Evolutionary conservation across 2,113 vertebrate species (phyloP).

Genomic region (Coryphaenoides rupestris): DNA sequence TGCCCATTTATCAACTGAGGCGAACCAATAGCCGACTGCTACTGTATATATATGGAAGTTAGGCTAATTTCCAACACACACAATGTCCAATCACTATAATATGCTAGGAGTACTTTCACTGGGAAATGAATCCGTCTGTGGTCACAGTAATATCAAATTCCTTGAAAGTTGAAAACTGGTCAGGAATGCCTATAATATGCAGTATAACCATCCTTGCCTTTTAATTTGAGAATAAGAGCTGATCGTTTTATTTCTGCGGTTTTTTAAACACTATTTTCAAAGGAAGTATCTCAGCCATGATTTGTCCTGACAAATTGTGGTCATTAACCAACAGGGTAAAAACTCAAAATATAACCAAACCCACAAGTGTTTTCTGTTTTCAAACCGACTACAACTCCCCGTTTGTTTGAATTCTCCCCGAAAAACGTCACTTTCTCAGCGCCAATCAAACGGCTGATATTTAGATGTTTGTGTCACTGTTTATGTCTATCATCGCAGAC

Average conservation of each 20-base stretch:
- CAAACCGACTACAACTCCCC: not conserved
- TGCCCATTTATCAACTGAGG: slow-evolving; percentile 57
- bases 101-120: slow-evolving; percentile 56
- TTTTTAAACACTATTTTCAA: slow-evolving; percentile 64
- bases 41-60: slow-evolving; percentile 60
- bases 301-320: slow-evolving; percentile 61
- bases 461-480: no score
- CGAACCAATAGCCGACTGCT: slow-evolving; percentile 63
- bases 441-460: slow-evolving; percentile 24
- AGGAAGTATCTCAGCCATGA: slow-evolving; percentile 65
- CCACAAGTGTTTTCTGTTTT: slow-evolving; percentile 30
- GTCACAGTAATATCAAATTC: slow-evolving; percentile 54
- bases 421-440: not conserved
- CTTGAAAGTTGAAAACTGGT: slow-evolving; percentile 55
- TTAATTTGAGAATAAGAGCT: slow-evolving; percentile 59
- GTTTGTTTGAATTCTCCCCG: no score
- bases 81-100: slow-evolving; percentile 65
- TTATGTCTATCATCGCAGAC: no score
- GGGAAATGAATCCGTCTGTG: slow-evolving; percentile 61
- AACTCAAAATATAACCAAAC: slow-evolving; percentile 24
- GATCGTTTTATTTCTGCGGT: slow-evolving; percentile 60
- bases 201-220: slow-evolving; percentile 44
- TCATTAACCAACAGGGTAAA: slow-evolving; percentile 46
- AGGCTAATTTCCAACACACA: slow-evolving; percentile 59
- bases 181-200: slow-evolving; percentile 63